Conservation (phyloP, 2,113 vertebrate genomes). For the Lepidothrix coronata region DNA sequence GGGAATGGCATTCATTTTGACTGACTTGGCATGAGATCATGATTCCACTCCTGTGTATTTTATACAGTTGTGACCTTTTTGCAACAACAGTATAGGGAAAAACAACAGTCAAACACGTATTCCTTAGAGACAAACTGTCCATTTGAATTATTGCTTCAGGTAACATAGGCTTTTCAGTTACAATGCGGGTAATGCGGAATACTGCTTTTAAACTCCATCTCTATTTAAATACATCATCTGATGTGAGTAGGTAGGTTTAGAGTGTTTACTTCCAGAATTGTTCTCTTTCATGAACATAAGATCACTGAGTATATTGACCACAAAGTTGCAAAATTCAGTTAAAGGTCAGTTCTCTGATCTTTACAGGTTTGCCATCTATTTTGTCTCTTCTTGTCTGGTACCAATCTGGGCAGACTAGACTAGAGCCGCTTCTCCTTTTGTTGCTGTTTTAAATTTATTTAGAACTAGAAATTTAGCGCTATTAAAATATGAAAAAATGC, state of each 20-base stretch:
- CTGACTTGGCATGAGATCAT: not conserved
- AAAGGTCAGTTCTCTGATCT: not conserved
- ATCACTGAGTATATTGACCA: not conserved
- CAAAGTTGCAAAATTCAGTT: not conserved
- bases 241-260: not conserved
- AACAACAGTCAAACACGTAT: not conserved
- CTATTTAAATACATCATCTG: not conserved
- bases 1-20: not conserved
- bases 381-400: not conserved
- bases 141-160: not conserved
- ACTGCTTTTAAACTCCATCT: not conserved
- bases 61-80: constrained; percentile 19
- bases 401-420: not conserved
- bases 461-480: not conserved
- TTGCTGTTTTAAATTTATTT: not conserved
- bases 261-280: not conserved
- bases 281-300: not conserved
- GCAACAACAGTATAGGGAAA: not conserved
- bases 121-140: not conserved
- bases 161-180: not conserved
- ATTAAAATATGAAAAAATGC: not conserved
- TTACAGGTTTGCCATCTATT: not conserved
- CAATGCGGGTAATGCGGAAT: not conserved
- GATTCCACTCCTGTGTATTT: not conserved
- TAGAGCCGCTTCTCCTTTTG: not conserved